Conservation (phyloP, 2,797 vertebrate species). For the Lagorchestes hirsutus region DNA sequence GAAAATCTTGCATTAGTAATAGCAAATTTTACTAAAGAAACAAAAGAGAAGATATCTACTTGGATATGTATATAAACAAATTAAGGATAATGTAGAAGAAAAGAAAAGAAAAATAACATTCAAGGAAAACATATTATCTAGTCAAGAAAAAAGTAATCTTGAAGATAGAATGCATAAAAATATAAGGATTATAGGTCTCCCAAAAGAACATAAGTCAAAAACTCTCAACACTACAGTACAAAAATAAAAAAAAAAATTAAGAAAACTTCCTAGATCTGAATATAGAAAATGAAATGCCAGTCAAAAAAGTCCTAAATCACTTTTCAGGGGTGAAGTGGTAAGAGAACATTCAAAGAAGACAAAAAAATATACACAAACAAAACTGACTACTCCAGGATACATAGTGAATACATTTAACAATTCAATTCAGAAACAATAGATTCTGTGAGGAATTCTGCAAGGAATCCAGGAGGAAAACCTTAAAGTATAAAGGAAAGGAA, state of each 20-base stretch:
- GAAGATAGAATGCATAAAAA: background rate
- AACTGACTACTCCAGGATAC: background rate
- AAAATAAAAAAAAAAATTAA: background rate
- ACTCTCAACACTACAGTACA: background rate
- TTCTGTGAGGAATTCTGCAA: background rate
- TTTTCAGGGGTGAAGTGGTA: background rate
- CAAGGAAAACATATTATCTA: background rate
- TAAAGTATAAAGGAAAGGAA: background rate
- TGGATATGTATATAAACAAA: background rate
- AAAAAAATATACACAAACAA: background rate
- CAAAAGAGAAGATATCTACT: background rate
- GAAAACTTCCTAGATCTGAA: background rate
- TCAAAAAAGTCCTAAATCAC: background rate
- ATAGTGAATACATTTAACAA: background rate
- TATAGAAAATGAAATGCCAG: background rate
- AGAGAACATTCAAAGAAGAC: background rate
- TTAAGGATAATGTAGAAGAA: background rate
- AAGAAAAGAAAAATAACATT: background rate
- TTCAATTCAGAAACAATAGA: background rate
- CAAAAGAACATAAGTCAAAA: background rate
- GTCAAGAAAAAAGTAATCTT: background rate
- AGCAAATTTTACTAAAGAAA: background rate
- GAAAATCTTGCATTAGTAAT: background rate
- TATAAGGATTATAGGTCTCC: background rate
- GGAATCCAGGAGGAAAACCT: background rate